A percentile compares a stretch with the other conserved stretches of the same genome.
Evolutionary conservation across 2,888 invertebrate genomes (phyloP).

Genomic region (Tipula lateralis): DNA sequence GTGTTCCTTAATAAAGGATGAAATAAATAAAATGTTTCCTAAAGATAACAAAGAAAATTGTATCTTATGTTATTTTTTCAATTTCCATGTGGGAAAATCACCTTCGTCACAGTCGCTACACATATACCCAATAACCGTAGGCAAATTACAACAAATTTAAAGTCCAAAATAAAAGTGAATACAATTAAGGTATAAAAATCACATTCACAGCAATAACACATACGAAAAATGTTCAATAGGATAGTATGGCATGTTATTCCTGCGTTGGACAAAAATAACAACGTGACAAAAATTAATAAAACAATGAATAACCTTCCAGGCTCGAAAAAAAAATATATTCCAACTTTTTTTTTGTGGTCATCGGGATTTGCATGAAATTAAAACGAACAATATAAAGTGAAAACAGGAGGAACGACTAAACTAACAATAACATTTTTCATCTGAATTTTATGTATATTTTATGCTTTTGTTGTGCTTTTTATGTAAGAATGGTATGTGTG

Average conservation of each 20-base stretch:
- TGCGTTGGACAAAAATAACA: not conserved
- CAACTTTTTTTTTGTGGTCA: not conserved
- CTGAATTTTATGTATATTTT: too few relatives aligned
- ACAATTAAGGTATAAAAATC: too few relatives aligned
- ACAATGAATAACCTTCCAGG: constrained; percentile 1
- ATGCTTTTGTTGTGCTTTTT: too few relatives aligned
- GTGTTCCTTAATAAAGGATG: too few relatives aligned
- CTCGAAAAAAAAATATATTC: not conserved
- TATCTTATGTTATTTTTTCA: not conserved
- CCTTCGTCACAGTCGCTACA: not conserved
- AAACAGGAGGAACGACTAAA: too few relatives aligned
- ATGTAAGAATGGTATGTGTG: too few relatives aligned
- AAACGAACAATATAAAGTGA: not conserved
- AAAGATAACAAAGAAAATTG: not conserved
- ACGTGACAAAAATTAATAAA: constrained; percentile 24
- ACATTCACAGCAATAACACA: not conserved
- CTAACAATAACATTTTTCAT: too few relatives aligned
- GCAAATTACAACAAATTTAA: not conserved
- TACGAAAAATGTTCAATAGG: too few relatives aligned
- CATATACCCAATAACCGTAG: not conserved
- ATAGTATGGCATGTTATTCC: not conserved
- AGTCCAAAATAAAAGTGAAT: not conserved
- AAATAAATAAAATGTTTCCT: not conserved
- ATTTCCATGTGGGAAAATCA: not conserved
- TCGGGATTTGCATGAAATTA: constrained; percentile 1